Evolutionary conservation across 2,797 vertebrate species (phyloP).

Genomic region (Thamnophis elegans): DNA sequence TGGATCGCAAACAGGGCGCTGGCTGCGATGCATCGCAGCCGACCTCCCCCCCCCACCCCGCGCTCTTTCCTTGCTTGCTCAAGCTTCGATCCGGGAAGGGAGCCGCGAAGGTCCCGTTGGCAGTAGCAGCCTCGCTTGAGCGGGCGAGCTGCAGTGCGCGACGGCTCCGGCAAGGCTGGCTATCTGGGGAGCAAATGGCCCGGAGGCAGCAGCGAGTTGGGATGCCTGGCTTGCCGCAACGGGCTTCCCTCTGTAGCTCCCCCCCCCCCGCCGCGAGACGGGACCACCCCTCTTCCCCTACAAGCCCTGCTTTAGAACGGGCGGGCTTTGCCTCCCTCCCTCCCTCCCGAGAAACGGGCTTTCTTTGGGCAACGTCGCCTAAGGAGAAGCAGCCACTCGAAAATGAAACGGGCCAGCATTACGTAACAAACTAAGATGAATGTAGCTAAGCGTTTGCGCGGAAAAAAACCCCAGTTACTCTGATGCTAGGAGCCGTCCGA

Average conservation of each 20-base stretch:
- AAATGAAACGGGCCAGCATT: background rate
- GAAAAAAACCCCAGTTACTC: constrained; percentile 40
- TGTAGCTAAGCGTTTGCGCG: constrained; percentile 40
- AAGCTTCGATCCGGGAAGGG: background rate
- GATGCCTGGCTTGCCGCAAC: background rate
- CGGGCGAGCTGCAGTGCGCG: background rate
- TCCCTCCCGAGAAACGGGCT: background rate
- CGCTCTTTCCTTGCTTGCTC: background rate
- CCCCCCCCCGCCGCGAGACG: background rate
- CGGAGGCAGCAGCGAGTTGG: background rate
- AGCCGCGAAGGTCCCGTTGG: background rate
- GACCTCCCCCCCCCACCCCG: background rate
- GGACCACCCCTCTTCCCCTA: background rate
- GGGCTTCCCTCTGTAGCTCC: background rate
- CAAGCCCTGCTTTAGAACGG: background rate
- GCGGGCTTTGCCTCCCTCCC: background rate
- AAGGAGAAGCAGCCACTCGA: too few relatives aligned
- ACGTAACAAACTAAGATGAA: constrained; percentile 21
- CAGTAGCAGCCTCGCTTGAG: background rate
- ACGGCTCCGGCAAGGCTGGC: background rate
- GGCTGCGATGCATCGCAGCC: background rate
- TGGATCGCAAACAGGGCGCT: background rate
- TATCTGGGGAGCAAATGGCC: background rate
- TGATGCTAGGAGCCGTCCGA: background rate
- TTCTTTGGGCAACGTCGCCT: background rate